phyloP scores from a whole-genome alignment of 2,888 invertebrate genomes.

The Drosophila mimetica region DNA sequence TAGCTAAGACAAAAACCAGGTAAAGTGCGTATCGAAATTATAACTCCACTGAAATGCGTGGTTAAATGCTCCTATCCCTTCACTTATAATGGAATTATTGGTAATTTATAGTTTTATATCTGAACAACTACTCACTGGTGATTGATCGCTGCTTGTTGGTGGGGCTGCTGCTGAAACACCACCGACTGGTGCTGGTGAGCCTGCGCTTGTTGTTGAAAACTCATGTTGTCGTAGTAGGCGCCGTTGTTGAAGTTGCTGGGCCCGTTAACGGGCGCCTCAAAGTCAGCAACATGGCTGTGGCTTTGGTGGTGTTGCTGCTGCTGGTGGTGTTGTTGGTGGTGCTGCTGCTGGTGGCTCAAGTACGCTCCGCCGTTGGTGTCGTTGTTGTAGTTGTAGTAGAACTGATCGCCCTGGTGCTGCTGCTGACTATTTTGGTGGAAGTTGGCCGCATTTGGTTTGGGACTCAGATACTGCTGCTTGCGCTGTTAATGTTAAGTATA shows the following conservation, averaged over 20 bases:
- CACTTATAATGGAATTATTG: too few species aligned
- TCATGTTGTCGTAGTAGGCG: conserved; percentile 82
- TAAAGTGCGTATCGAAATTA: neutral
- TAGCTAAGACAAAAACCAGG: neutral
- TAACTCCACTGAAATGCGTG: too few species aligned
- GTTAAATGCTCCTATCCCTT: too few species aligned
- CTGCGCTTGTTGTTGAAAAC: conserved; percentile 63
- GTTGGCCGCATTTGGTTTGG: conserved; percentile 75
- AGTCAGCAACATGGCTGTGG: conserved; percentile 70
- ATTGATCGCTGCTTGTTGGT: conserved; percentile 61
- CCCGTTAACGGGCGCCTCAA: conserved; percentile 80
- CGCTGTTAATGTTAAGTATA: too few species aligned
- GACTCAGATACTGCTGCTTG: conserved; percentile 74
- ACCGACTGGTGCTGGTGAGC: conserved; percentile 67
- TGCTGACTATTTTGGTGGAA: conserved; percentile 77
- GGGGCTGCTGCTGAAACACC: conserved; percentile 70
- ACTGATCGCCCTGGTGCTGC: conserved; percentile 77
- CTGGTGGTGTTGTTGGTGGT: conserved; percentile 44
- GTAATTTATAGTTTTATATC: too few species aligned
- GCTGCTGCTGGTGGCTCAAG: conserved; percentile 65
- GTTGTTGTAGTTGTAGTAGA: conserved; percentile 82
- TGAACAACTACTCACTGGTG: conserved; percentile 61
- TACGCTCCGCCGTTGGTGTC: conserved; percentile 75
- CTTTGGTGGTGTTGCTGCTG: conserved; percentile 62
- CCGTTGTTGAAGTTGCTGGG: conserved; percentile 75